These are phyloP conservation scores for Eurois occulta DNA, from an alignment of 2,888 invertebrate species.

Conservation along the genomic window DNA sequence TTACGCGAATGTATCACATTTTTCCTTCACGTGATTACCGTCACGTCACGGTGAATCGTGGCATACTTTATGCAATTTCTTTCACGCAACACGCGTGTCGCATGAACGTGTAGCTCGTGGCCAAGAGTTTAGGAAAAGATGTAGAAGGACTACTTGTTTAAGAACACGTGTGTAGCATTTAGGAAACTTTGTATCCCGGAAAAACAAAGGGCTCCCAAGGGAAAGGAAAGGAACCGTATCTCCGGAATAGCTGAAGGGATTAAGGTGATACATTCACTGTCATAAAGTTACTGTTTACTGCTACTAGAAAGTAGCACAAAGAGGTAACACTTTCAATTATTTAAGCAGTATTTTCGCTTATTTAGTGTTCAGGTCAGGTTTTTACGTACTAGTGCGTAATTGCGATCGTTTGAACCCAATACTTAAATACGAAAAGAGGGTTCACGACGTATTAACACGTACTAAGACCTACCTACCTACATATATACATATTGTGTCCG, in stretches of 20 bases:
- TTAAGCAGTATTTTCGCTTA: constrained; percentile 2
- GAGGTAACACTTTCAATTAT: background rate
- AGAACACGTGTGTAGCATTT: background rate
- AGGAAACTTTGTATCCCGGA: constrained; percentile 4
- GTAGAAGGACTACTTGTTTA: background rate
- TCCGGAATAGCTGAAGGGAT: background rate
- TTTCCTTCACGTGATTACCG: background rate
- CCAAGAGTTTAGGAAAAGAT: background rate
- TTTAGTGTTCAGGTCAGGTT: constrained; percentile 11
- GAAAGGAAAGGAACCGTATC: background rate
- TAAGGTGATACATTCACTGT: background rate
- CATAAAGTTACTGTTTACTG: background rate
- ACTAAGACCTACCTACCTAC: constrained; percentile 8
- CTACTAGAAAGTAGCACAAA: background rate
- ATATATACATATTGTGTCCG: background rate
- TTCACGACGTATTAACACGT: constrained; percentile 50
- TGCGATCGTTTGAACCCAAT: constrained; percentile 51
- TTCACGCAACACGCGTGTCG: background rate
- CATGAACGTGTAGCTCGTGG: background rate
- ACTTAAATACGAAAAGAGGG: constrained; percentile 51
- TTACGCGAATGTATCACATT: background rate
- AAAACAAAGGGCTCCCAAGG: constrained; percentile 16
- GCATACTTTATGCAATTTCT: background rate
- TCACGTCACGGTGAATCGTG: background rate
- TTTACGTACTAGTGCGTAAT: constrained; percentile 29